phyloP scores from a whole-genome alignment of 2,888 invertebrate species.

The Trilocha varians region DNA sequence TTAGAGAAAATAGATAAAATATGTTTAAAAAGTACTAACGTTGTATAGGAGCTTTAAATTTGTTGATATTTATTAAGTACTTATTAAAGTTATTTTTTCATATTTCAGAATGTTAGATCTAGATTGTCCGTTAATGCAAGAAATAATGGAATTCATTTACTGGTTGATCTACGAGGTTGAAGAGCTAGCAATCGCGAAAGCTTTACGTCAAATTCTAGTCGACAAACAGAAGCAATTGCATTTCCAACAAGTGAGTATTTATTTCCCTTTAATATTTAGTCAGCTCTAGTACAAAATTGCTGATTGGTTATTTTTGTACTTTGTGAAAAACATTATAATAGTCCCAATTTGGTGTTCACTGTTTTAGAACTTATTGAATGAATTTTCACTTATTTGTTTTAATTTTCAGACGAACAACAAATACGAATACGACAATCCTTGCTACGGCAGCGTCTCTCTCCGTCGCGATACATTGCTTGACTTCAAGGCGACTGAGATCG shows the following conservation, averaged over 20 bases:
- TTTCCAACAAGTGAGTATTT: constrained; percentile 53
- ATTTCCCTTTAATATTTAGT: too few species aligned
- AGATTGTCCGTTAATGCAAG: constrained; percentile 83
- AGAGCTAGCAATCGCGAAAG: constrained; percentile 92
- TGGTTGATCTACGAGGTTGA: constrained; percentile 89
- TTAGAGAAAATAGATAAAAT: too few species aligned
- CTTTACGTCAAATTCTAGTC: constrained; percentile 89
- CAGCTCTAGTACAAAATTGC: too few species aligned
- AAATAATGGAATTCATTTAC: constrained; percentile 94
- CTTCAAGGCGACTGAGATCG: constrained; percentile 95
- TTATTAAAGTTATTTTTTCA: constrained; percentile 1
- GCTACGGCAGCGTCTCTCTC: constrained; percentile 54
- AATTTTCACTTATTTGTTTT: too few species aligned
- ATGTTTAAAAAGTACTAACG: too few species aligned
- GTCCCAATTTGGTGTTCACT: too few species aligned
- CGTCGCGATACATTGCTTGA: constrained; percentile 81
- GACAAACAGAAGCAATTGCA: constrained; percentile 83
- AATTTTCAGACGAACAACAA: constrained; percentile 44
- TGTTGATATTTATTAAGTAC: neutral
- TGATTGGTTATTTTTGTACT: neutral
- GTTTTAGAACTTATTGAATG: neutral
- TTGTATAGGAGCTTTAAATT: too few species aligned
- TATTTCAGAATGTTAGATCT: constrained; percentile 84
- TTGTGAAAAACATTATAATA: too few species aligned
- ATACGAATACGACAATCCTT: constrained; percentile 59